Base-by-base conservation (phyloP, 2,888 invertebrate genomes). In the Dicranocentrus wangi region DNA sequence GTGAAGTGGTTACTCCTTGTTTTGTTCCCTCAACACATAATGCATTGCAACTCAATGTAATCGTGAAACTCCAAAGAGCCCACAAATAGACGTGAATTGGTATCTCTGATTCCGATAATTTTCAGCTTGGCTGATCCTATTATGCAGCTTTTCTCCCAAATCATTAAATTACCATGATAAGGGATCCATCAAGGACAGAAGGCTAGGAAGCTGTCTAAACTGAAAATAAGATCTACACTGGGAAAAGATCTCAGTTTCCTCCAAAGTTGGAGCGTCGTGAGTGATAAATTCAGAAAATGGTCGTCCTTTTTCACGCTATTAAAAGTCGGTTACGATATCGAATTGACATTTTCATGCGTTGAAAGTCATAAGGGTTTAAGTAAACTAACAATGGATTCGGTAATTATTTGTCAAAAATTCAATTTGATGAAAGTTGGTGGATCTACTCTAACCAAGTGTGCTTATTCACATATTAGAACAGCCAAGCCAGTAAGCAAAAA, bases 121-220 rank as follows among this genome's bases (percentile, higher is more conserved):
- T 85, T 86, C 84, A 82, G 82, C 82, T 68, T 82, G 77, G 82
- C 81, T 86, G 85, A 86, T 86, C 85, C 83, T 79, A 85, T 86
- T 86, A 82, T 82, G 42, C 47, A 63, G 68, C 81, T 75, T 76
- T 76, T 70, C 75, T 65, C 55, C 70, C 68, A 76, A 81, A 73
- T 81, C 76, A 81, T 81, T 81, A 81, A 75, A 81, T 69, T 81
- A 73, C 71, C 76, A 76, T 76, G 76, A 76, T 68, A 76, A 76
- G 76, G 66, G 76, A 76, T 68, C 76, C 68, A 76, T 68, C 76
- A 76, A 19, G n/a, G 15, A 55, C 76, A 76, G 73, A 42, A 10
- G 47, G n/a, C n/a, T 47, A n/a, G 15, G 15, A 32, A 68, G 53
- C 13, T 47, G 21, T 61, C 3, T n/a, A 28, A 61, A n/a, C 23